Conservation (phyloP, 2,113 vertebrate species). For the Chionodraco myersi region DNA sequence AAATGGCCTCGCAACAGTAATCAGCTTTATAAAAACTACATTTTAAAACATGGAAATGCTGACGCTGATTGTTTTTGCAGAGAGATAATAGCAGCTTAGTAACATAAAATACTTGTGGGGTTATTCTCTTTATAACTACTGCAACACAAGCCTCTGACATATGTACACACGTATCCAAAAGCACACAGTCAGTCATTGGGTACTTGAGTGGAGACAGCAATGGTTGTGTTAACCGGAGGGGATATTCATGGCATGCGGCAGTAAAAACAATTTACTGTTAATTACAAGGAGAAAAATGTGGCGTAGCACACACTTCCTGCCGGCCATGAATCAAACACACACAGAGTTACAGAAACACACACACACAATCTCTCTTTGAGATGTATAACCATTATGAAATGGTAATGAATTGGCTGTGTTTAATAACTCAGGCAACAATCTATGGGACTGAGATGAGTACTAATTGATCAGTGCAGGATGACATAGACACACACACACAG, state of each 20-base stretch:
- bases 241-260: conserved; percentile 93
- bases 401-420: conserved; percentile 97
- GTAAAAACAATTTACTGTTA: conserved; percentile 99
- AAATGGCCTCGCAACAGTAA: neutral
- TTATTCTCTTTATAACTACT: conserved; percentile 73
- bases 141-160: conserved; percentile 70
- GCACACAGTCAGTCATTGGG: conserved; percentile 56
- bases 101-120: neutral
- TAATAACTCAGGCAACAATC: conserved; percentile 98
- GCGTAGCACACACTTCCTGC: conserved; percentile 91
- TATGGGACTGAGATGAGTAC: conserved; percentile 93
- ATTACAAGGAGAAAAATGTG: conserved; percentile 99
- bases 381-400: conserved; percentile 98
- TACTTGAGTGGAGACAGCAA: conserved; percentile 50
- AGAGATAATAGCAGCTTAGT: neutral
- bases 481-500: conserved; percentile 71
- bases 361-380: conserved; percentile 66
- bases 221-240: conserved; percentile 86
- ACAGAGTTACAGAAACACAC: conserved; percentile 49
- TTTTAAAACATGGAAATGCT: neutral
- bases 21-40: neutral
- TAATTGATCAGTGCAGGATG: conserved; percentile 97
- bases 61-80: neutral
- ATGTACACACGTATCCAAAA: conserved; percentile 61
- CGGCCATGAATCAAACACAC: conserved; percentile 90